Evolutionary conservation across 2,888 invertebrate species (phyloP).

Genomic region (Dryobotodes eremita): DNA sequence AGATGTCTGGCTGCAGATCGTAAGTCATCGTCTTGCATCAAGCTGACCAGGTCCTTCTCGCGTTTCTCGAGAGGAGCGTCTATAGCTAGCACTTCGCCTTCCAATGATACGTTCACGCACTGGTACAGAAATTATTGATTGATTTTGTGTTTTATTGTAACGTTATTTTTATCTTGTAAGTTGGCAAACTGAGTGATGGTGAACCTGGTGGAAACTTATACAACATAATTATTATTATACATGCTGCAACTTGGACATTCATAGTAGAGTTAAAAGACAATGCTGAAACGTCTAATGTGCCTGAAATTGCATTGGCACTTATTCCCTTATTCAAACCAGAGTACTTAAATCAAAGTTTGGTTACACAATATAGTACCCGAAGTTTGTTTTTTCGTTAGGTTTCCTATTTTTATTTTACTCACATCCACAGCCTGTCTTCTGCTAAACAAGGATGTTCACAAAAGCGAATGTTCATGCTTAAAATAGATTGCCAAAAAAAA

Average conservation of each 20-base stretch:
- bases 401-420: not conserved
- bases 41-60: constrained; percentile 82
- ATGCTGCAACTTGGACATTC: not conserved
- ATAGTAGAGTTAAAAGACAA: not conserved
- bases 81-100: constrained; percentile 79
- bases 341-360: not conserved
- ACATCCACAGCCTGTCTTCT: not conserved
- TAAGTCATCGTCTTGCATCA: constrained; percentile 87
- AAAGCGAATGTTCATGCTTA: not conserved
- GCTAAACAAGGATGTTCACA: not conserved
- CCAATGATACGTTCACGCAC: constrained; percentile 85
- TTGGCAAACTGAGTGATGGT: not conserved
- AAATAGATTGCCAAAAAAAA: not conserved
- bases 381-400: not conserved
- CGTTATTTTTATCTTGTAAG: not conserved
- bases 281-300: not conserved
- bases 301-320: not conserved
- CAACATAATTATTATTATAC: not conserved
- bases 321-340: not conserved
- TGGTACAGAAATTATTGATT: constrained; percentile 50
- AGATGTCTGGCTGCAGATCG: constrained; percentile 81
- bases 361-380: not conserved
- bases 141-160: constrained; percentile 3
- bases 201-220: not conserved
- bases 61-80: constrained; percentile 81